These are phyloP conservation scores for Centropristis striata DNA, from an alignment of 2,113 vertebrate genomes.

Conservation along the genomic window DNA sequence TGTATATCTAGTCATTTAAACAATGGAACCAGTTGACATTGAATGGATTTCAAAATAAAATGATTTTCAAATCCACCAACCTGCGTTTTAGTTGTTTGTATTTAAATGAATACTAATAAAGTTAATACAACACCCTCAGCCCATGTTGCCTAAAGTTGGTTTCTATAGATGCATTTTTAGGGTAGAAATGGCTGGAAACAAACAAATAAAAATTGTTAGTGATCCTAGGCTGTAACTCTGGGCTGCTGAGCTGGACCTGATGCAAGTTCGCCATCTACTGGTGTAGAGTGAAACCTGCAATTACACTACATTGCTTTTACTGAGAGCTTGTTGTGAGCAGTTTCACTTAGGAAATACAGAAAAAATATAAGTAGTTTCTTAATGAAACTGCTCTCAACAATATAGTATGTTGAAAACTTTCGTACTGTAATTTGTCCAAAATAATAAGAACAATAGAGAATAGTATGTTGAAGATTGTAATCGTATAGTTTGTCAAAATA, in stretches of 20 bases:
- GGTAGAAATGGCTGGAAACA: background rate
- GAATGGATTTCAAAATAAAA: conserved; percentile 83
- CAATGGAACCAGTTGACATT: conserved; percentile 75
- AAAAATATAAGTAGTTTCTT: too few relatives aligned
- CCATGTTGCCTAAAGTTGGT: background rate
- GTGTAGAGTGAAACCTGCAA: conserved; percentile 17
- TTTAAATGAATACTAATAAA: background rate
- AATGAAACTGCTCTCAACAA: too few relatives aligned
- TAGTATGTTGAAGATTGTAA: too few relatives aligned
- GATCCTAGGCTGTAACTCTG: background rate
- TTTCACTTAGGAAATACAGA: too few relatives aligned
- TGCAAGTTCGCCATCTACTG: conserved; percentile 30
- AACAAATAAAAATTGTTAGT: background rate
- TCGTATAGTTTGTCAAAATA: too few relatives aligned
- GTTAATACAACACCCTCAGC: background rate
- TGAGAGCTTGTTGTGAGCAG: background rate
- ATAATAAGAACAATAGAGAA: too few relatives aligned
- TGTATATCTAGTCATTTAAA: conserved; percentile 84
- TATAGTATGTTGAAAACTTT: too few relatives aligned
- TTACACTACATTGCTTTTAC: background rate
- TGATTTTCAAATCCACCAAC: conserved; percentile 59
- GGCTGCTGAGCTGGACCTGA: background rate
- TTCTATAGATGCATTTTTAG: background rate
- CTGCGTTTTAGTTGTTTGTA: background rate
- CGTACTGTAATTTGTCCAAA: too few relatives aligned